Conservation (phyloP, 2,113 vertebrate species). For the Microcebus lehilahytsara region DNA sequence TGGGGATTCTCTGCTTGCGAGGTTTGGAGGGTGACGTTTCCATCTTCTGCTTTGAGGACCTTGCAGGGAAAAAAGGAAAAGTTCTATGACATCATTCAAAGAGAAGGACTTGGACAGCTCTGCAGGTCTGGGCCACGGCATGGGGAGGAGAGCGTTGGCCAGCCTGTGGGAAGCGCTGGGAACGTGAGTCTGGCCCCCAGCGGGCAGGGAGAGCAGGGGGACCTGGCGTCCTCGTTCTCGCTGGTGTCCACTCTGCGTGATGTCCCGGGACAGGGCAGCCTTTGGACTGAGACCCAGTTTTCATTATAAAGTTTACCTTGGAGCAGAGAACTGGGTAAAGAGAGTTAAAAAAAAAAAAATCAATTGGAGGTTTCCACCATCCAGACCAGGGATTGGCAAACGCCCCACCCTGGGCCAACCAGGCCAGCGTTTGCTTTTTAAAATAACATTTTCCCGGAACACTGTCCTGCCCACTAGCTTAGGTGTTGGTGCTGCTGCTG, state of each 20-base stretch:
- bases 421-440: background rate
- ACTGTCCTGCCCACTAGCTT: background rate
- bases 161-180: background rate
- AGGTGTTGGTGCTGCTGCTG: background rate
- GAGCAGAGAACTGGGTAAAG: background rate
- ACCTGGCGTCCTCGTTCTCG: rapidly evolving
- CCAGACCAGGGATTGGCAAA: background rate
- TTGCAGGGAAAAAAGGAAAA: background rate
- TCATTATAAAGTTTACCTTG: background rate
- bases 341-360: background rate
- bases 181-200: rapidly evolving
- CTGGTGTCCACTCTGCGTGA: rapidly evolving
- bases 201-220: no score
- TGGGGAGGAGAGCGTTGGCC: rapidly evolving
- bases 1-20: background rate
- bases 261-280: background rate
- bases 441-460: background rate
- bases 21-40: background rate
- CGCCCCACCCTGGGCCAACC: background rate
- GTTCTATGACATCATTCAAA: rapidly evolving
- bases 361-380: background rate
- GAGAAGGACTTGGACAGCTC: background rate
- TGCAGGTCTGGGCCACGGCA: rapidly evolving
- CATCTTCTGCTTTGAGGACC: background rate
- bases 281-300: no score